Evolutionary conservation across 2,888 invertebrate species (phyloP).

Genomic region (Phlogophora meticulosa): DNA sequence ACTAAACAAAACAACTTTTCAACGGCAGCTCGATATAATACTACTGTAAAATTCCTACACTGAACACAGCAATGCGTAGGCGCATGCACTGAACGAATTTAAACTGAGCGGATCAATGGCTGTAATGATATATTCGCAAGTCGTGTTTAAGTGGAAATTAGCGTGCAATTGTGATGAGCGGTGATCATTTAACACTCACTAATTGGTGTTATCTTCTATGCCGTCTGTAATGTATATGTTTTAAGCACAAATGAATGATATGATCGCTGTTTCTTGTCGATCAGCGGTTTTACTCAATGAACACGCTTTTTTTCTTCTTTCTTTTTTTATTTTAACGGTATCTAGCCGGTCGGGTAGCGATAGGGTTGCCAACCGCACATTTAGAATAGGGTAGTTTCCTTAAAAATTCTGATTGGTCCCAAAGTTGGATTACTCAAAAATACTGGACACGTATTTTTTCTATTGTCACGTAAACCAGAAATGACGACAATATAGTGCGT

Average conservation of each 20-base stretch:
- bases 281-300: constrained; percentile 4
- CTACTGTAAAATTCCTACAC: constrained; percentile 33
- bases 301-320: constrained; percentile 38
- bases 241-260: constrained; percentile 9
- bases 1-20: too few species aligned
- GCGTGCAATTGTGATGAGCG: constrained; percentile 15
- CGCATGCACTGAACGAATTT: constrained; percentile 63
- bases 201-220: constrained; percentile 20
- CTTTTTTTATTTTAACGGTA: too few species aligned
- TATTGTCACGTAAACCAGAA: too few species aligned
- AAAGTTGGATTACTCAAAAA: too few species aligned
- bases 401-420: too few species aligned
- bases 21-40: background rate
- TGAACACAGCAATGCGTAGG: constrained; percentile 45
- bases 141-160: constrained; percentile 42
- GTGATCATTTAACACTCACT: constrained; percentile 21
- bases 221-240: background rate
- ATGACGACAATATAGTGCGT: too few species aligned
- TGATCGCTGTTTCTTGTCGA: constrained; percentile 24
- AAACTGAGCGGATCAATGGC: constrained; percentile 59
- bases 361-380: too few species aligned
- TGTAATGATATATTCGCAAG: constrained; percentile 45
- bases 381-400: too few species aligned
- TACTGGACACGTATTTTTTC: too few species aligned
- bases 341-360: too few species aligned